Conservation (phyloP, 2,888 invertebrate species). For the Napeogenes sylphis region DNA sequence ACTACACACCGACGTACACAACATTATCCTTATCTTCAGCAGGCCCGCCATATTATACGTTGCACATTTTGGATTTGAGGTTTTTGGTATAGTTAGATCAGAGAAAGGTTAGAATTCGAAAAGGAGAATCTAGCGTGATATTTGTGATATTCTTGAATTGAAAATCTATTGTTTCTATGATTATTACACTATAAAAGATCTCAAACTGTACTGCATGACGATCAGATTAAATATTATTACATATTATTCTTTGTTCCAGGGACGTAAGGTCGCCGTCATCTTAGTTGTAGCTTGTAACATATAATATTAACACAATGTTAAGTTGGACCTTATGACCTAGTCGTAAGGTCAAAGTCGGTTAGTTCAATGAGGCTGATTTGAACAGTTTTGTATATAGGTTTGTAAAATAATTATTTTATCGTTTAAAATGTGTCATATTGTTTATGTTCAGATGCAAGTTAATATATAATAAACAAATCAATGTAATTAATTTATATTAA, state of each 20-base stretch:
- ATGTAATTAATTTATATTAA: too few relatives aligned
- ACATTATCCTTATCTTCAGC: conserved; percentile 21
- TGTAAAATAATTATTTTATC: conserved; percentile 6
- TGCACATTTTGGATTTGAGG: too few relatives aligned
- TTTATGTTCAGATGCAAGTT: neutral
- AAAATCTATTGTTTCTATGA: too few relatives aligned
- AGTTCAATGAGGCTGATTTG: neutral
- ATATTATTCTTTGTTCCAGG: neutral
- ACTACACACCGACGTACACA: conserved; percentile 59
- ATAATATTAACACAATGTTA: conserved; percentile 4
- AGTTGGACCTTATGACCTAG: conserved; percentile 8
- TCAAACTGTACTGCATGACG: conserved; percentile 34
- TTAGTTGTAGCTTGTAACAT: neutral
- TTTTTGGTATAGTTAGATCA: too few relatives aligned
- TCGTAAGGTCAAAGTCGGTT: conserved; percentile 7
- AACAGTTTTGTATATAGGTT: conserved; percentile 16
- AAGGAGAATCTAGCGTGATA: too few relatives aligned
- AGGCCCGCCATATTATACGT: too few relatives aligned
- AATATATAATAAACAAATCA: neutral
- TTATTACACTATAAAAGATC: too few relatives aligned
- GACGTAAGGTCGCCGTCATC: neutral
- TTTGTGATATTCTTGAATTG: too few relatives aligned
- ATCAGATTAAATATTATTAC: neutral
- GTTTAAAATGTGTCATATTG: conserved; percentile 4
- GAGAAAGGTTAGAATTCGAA: too few relatives aligned